Evolutionary conservation across 1,140 invertebrate genomes (phyloP).

Genomic region (Diachasma alloeum): DNA sequence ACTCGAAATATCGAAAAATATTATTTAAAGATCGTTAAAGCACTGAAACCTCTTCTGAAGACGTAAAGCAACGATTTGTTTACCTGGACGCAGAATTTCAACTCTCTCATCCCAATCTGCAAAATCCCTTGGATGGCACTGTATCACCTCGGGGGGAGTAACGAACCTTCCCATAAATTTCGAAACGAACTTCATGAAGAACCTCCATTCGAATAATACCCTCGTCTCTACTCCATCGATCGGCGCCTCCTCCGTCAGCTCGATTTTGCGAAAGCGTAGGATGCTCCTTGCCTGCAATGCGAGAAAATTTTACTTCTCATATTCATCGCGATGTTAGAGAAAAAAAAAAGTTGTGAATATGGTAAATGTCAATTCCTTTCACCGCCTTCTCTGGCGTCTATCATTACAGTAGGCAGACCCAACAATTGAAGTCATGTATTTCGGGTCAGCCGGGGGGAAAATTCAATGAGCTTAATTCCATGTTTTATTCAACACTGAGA

Average conservation of each 20-base stretch:
- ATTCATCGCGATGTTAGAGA: background rate
- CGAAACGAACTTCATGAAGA: slow-evolving; percentile 58
- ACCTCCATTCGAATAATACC: slow-evolving; percentile 56
- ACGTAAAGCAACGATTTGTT: background rate
- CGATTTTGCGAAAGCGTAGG: slow-evolving; percentile 60
- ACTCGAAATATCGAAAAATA: too few species aligned
- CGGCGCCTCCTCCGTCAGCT: slow-evolving; percentile 30
- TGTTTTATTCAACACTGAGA: background rate
- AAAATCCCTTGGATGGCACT: slow-evolving; percentile 37
- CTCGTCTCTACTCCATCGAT: slow-evolving; percentile 45
- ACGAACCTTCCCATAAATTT: slow-evolving; percentile 53
- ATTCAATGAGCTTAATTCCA: background rate
- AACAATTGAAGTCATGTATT: too few species aligned
- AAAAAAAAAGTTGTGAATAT: background rate
- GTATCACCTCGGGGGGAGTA: slow-evolving; percentile 52
- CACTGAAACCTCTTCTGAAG: background rate
- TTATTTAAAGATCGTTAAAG: too few species aligned
- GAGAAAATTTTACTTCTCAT: background rate
- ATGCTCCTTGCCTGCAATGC: slow-evolving; percentile 54
- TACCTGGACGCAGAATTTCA: slow-evolving; percentile 48
- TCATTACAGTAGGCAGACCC: background rate
- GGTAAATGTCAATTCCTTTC: slow-evolving; percentile 27
- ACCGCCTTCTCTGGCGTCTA: background rate
- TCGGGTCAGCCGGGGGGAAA: too few species aligned
- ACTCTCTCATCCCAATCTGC: slow-evolving; percentile 40